phyloP scores from a whole-genome alignment of 1,140 invertebrate species.

The Parapsyche elsis region DNA sequence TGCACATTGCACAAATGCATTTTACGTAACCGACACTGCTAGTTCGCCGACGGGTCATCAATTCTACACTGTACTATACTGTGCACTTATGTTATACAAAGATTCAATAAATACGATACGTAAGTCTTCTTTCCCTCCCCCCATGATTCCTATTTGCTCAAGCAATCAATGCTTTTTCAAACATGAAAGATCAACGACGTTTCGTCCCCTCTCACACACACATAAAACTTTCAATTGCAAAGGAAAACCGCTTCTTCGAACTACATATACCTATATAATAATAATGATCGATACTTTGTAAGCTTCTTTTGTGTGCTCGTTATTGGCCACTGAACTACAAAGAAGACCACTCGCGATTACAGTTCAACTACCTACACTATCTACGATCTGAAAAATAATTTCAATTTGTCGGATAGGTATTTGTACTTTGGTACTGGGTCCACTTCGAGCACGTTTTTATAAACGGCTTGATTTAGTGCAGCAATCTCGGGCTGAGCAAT shows the following conservation, averaged over 20 bases:
- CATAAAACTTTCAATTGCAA: neutral
- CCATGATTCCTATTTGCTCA: neutral
- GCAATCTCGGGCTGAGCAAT: slow-evolving; percentile 54
- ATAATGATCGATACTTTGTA: slow-evolving; percentile 14
- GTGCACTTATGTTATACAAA: too few relatives aligned
- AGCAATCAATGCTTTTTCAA: neutral
- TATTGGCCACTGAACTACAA: neutral
- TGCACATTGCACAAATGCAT: too few relatives aligned
- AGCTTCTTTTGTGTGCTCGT: slow-evolving; percentile 13
- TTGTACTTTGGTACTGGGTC: neutral
- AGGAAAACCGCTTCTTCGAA: neutral
- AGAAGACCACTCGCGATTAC: too few relatives aligned
- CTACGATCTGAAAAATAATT: slow-evolving; percentile 22
- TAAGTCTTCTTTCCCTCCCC: neutral
- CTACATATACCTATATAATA: neutral
- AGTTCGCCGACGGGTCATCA: too few relatives aligned
- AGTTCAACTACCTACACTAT: too few relatives aligned
- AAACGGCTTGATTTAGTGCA: slow-evolving; percentile 52
- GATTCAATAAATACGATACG: too few relatives aligned
- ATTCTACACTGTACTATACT: too few relatives aligned
- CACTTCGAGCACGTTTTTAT: slow-evolving; percentile 35
- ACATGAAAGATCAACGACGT: neutral
- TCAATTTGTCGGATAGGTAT: slow-evolving; percentile 18
- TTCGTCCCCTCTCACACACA: neutral
- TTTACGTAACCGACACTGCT: too few relatives aligned